Base-by-base conservation (phyloP, 2,797 vertebrate species). In the Benthosema pterotum region DNA sequence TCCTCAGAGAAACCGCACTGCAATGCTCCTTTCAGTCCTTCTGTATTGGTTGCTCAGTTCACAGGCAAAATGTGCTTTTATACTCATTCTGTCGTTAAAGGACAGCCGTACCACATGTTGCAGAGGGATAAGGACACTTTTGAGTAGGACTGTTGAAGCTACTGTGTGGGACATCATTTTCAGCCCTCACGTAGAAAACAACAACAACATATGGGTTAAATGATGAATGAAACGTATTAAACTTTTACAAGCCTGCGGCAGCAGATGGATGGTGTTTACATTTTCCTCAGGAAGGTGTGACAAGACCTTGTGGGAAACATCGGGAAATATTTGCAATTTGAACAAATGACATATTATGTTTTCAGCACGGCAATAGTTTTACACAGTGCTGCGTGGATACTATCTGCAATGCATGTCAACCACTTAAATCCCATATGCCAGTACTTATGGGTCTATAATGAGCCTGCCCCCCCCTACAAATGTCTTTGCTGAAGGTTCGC, bases 31-130 rank as follows among this genome's bases (percentile, higher is more conserved):
- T 71, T 77, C 63, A 68, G 60, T 78, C 70, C 65, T 38, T 38
- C 32, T 52, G 52, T 73, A 77, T 78, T 72, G 79, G 57, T n/a
- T 67, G 73, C 83, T 82, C 70, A 65, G 57, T 80, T 75, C 59
- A 38, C 16, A 69, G 75, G 78, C 65, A 67, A n/a, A 80, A 81
- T 70, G 60, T 63, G 69, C 75, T 71, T 56, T 58, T 69, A 80
- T 68, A 63, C 81, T 79, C 74, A 75, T 85, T 83, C 80, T 86
- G 83, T 88, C 85, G 84, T 72, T 67, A 48, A 67, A 72, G 79
- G 80, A 69, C 67, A 61, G 68, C 65, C 71, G 70, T 67, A 64
- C 66, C 83, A 75, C 69, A 60, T 80, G 60, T 75, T 65, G 22
- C 60, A 75, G 77, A 68, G 78, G 71, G 63, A 50, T 52, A 43